A percentile compares a stretch with the other conserved stretches of the same genome.
Conservation (phyloP, 1,140 invertebrate species). For the Oppia nitens region DNA sequence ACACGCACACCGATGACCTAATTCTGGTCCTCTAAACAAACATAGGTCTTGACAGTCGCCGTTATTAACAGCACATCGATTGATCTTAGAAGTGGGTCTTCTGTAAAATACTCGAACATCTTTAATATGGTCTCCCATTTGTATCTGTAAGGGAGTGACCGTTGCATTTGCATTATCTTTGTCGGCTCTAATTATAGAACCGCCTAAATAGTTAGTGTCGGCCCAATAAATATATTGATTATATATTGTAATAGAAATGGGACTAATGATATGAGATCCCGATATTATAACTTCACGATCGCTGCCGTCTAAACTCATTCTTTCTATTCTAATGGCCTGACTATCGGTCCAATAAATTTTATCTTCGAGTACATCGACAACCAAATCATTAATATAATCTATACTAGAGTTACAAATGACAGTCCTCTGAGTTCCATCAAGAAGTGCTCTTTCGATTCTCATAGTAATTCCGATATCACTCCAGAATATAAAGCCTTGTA, state of each 20-base stretch:
- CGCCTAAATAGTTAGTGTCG: conserved; percentile 38
- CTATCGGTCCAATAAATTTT: conserved; percentile 32
- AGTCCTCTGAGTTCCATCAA: conserved; percentile 34
- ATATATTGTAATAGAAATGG: conserved; percentile 31
- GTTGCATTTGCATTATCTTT: conserved; percentile 25
- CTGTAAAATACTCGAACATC: conserved; percentile 39
- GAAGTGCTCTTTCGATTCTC: conserved; percentile 31
- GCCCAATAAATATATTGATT: conserved; percentile 38
- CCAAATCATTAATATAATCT: conserved; percentile 28
- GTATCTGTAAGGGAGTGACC: conserved; percentile 36
- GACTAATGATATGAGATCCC: conserved; percentile 25
- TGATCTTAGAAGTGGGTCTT: conserved; percentile 28
- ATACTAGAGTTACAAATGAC: conserved; percentile 28
- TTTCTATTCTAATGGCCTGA: conserved; percentile 34
- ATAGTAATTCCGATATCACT: conserved; percentile 29
- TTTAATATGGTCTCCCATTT: conserved; percentile 47
- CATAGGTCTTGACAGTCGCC: conserved; percentile 63
- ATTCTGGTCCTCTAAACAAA: conserved; percentile 45
- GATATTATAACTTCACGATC: conserved; percentile 58
- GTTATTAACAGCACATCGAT: conserved; percentile 46
- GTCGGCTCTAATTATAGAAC: conserved; percentile 45
- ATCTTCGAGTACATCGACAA: conserved; percentile 28
- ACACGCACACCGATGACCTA: conserved; percentile 46
- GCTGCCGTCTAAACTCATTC: conserved; percentile 40
- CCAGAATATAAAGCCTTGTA: conserved; percentile 37